Evolutionary conservation across 1,140 invertebrate species (phyloP).

Genomic region (Lepidotrigona ventralis): DNA sequence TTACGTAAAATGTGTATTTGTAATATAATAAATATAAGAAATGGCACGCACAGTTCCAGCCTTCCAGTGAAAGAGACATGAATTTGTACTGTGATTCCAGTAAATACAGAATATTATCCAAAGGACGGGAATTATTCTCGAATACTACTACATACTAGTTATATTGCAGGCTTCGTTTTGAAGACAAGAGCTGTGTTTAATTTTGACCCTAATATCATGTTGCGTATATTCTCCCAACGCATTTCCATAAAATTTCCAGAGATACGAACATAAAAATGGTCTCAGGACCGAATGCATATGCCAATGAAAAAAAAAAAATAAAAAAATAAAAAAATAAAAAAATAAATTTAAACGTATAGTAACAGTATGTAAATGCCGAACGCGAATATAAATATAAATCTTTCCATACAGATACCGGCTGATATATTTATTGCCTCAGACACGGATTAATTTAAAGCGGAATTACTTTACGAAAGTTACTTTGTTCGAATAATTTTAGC

Average conservation of each 20-base stretch:
- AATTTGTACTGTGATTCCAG: not conserved
- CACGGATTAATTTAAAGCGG: not conserved
- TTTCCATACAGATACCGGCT: not conserved
- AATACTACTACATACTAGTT: not conserved
- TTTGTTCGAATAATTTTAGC: not conserved
- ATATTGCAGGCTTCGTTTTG: not conserved
- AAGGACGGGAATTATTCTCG: not conserved
- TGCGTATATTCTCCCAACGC: not conserved
- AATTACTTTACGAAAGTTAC: slow-evolving; percentile 8
- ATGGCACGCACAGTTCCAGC: not conserved
- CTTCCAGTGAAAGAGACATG: not conserved
- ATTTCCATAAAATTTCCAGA: not conserved
- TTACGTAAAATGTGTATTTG: not conserved
- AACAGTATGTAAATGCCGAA: not conserved
- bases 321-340: not conserved
- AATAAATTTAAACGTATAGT: not conserved
- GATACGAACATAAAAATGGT: not conserved
- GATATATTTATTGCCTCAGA: not conserved
- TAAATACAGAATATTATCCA: not conserved
- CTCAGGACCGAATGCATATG: not conserved
- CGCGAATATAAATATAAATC: not conserved
- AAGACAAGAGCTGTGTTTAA: not conserved
- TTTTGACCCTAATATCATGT: not conserved
- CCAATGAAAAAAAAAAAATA: too few relatives aligned
- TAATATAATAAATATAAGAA: not conserved